Conservation (phyloP, 2,113 vertebrate genomes). For the Vanacampus margaritifer region DNA sequence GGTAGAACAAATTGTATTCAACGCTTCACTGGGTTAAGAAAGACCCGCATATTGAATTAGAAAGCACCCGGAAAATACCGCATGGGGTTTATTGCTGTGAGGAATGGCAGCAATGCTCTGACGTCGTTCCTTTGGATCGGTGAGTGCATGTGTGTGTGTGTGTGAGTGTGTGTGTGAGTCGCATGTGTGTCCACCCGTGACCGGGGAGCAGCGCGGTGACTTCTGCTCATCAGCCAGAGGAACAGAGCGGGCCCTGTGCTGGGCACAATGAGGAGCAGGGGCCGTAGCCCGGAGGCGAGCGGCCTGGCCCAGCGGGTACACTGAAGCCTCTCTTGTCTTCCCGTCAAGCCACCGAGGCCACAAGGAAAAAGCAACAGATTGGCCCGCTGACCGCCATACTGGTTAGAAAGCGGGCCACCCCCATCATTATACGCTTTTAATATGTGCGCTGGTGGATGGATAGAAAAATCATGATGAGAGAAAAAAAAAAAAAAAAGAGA, state of each 20-base stretch:
- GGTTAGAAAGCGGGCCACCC: slow-evolving; percentile 37
- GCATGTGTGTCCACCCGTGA: slow-evolving; percentile 28
- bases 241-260: slow-evolving; percentile 60
- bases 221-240: slow-evolving; percentile 52
- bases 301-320: slow-evolving; percentile 21
- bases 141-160: slow-evolving; percentile 7
- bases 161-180: neutral
- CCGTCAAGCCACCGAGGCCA: slow-evolving; percentile 37
- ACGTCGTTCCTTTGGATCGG: slow-evolving; percentile 26
- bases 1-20: neutral
- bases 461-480: slow-evolving; percentile 23
- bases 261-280: slow-evolving; percentile 56
- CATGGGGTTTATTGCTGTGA: slow-evolving; percentile 40
- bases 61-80: slow-evolving; percentile 58
- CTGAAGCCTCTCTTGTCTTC: slow-evolving; percentile 47
- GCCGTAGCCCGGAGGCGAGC: slow-evolving; percentile 43
- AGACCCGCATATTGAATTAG: slow-evolving; percentile 57
- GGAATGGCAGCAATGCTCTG: slow-evolving; percentile 49
- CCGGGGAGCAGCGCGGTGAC: slow-evolving; percentile 43
- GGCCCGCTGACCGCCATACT: slow-evolving; percentile 34
- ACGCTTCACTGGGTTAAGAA: slow-evolving; percentile 9
- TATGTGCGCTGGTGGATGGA: slow-evolving; percentile 24
- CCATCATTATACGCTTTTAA: slow-evolving; percentile 42
- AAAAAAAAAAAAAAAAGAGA: slow-evolving; percentile 4
- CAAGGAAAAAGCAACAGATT: slow-evolving; percentile 39